Evolutionary conservation across 2,888 invertebrate species (phyloP).

Genomic region (Lydus trimaculatus): DNA sequence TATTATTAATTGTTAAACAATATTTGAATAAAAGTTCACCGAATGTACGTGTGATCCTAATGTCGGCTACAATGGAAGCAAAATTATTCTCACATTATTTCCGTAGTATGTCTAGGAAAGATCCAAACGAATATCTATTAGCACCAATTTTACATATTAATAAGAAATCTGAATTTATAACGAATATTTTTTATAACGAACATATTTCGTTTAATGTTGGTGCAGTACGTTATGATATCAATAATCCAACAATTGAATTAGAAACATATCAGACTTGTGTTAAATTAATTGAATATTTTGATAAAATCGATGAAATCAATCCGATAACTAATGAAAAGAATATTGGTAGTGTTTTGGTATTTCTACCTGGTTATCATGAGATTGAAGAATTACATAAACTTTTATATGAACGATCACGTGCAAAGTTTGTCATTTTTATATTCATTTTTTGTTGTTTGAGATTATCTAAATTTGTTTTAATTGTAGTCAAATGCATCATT

Average conservation of each 20-base stretch:
- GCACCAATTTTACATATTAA: slow-evolving; percentile 68
- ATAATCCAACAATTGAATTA: slow-evolving; percentile 62
- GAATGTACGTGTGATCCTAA: slow-evolving; percentile 77
- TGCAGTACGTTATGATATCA: slow-evolving; percentile 59
- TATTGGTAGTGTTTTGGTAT: slow-evolving; percentile 79
- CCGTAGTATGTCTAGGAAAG: slow-evolving; percentile 54
- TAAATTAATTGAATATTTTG: slow-evolving; percentile 64
- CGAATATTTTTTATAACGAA: slow-evolving; percentile 72
- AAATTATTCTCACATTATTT: slow-evolving; percentile 75
- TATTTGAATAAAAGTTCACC: slow-evolving; percentile 73
- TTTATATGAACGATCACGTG: slow-evolving; percentile 14
- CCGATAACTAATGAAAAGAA: slow-evolving; percentile 35
- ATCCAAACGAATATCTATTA: slow-evolving; percentile 52
- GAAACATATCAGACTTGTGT: slow-evolving; percentile 55
- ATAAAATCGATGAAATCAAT: slow-evolving; percentile 65
- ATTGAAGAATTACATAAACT: slow-evolving; percentile 73
- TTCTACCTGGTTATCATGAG: slow-evolving; percentile 88
- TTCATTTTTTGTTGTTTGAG: too few species aligned
- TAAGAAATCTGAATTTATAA: slow-evolving; percentile 64
- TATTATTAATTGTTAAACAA: slow-evolving; percentile 82
- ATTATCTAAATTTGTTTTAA: background rate
- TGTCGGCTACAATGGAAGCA: slow-evolving; percentile 93
- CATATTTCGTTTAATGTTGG: slow-evolving; percentile 36
- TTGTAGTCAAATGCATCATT: slow-evolving; percentile 34
- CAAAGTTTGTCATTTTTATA: slow-evolving; percentile 24